Evolutionary conservation across 2,797 vertebrate species (phyloP), one percentile per base, ranked within the genome.

Genomic region (Lepilemur ruficaudatus): DNA sequence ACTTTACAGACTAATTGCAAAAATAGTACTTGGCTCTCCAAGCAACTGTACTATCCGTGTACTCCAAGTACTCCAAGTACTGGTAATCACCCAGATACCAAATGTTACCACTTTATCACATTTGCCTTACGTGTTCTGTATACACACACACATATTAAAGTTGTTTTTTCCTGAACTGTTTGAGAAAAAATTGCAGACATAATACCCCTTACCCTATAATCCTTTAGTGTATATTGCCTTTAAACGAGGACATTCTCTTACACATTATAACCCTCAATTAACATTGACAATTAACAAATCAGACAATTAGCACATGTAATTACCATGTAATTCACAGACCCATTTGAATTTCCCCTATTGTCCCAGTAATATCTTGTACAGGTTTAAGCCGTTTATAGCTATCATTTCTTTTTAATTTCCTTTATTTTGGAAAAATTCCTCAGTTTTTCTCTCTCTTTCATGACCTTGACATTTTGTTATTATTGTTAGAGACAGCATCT

Each of bases 391-490:
- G 69, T 87, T 89, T 82, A 23, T 8, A 43, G 13, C 43, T 41
- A 38, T 12, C 4, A 1, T 84, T 93, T 89, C 17, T 69, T 81
- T 85, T 91, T 46, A 23, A 32, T 59, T 1, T 41, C 57, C 73
- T 90, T 94, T 48, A 65, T 70, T 90, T 73, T 73, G 91, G 46
- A 92, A 73, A n/a, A 76, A 20, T 38, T 70, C 23, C 18, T 96
- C 61, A 11, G 25, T n/a, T 94, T 91, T 93, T 61, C 23, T 72
- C 70, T 78, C 35, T 76, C 61, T 75, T 59, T 81, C 78, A 20
- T 30, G 48, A 82, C 73, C 67, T 84, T 91, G 81, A 73, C 50
- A 52, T 65, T 65, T 65, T 65, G 32, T 9, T n/a, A 15, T 65
- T 65, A 6, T n/a, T 9, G 32, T 65, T n/a, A 65, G 15, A 65